Evolutionary conservation across 2,888 invertebrate genomes (phyloP).

Genomic region (Epinotia nisella): DNA sequence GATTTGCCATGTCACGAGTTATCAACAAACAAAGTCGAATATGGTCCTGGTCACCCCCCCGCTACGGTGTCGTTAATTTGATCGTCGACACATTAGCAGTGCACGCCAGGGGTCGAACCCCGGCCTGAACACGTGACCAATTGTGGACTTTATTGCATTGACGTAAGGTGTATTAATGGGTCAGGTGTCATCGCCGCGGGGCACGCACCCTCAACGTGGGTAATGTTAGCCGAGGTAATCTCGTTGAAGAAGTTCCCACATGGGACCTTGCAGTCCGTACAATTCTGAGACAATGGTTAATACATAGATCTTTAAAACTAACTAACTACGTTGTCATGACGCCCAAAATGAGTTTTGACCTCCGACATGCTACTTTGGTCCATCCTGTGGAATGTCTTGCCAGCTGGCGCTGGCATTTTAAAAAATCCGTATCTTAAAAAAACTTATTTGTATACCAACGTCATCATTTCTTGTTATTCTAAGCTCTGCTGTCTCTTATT

Average conservation of each 20-base stretch:
- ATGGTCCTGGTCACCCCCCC: constrained; percentile 1
- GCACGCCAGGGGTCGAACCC: constrained; percentile 5
- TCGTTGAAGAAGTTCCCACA: not conserved
- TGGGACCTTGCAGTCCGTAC: not conserved
- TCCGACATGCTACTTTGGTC: no score
- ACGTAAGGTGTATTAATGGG: not conserved
- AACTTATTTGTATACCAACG: no score
- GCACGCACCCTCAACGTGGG: not conserved
- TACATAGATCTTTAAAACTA: no score
- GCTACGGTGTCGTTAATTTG: constrained; percentile 7
- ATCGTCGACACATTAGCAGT: constrained; percentile 22
- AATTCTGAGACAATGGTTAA: not conserved
- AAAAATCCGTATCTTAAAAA: no score
- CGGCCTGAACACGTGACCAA: not conserved
- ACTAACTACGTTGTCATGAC: no score
- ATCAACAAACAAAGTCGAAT: not conserved
- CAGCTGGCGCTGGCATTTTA: no score
- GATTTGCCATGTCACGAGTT: not conserved
- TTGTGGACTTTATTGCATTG: not conserved
- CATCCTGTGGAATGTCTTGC: no score
- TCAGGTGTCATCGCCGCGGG: not conserved
- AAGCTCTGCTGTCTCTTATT: no score
- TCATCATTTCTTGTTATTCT: no score
- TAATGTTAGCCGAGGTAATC: not conserved
- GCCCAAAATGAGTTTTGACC: no score